Evolutionary conservation across 2,113 vertebrate species (phyloP).

Genomic region (Lagenorhynchus albirostris): DNA sequence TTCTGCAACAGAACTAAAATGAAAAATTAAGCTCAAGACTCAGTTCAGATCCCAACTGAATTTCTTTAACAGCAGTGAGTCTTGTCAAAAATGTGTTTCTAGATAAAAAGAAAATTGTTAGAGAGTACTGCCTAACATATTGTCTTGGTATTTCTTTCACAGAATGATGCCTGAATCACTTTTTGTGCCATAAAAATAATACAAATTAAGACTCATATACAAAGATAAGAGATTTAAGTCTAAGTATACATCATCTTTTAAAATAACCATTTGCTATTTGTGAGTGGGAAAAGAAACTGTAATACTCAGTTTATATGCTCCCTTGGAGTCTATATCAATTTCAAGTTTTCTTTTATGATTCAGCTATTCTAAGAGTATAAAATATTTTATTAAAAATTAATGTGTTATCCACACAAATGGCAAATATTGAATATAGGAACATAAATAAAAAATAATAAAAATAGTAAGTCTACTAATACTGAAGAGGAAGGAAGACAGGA

Average conservation of each 20-base stretch:
- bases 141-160: constrained; percentile 24
- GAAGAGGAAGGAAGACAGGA: constrained; percentile 63
- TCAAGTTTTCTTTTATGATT: constrained; percentile 61
- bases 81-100: background rate
- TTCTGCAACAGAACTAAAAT: background rate
- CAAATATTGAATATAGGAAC: constrained; percentile 69
- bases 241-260: background rate
- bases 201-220: background rate
- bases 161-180: background rate
- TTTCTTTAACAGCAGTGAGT: background rate
- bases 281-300: background rate
- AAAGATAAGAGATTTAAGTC: background rate
- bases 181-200: background rate
- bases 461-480: constrained; percentile 59
- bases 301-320: background rate
- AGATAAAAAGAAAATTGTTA: constrained; percentile 19
- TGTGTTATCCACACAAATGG: constrained; percentile 66
- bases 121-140: background rate
- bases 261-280: constrained; percentile 16
- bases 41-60: background rate
- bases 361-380: constrained; percentile 42
- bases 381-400: constrained; percentile 74
- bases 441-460: constrained; percentile 71
- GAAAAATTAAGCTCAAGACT: background rate
- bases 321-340: constrained; percentile 41